These are phyloP conservation scores for Gallinago undulata DNA, from an alignment of 2,113 vertebrate species.

Conservation along the genomic window DNA sequence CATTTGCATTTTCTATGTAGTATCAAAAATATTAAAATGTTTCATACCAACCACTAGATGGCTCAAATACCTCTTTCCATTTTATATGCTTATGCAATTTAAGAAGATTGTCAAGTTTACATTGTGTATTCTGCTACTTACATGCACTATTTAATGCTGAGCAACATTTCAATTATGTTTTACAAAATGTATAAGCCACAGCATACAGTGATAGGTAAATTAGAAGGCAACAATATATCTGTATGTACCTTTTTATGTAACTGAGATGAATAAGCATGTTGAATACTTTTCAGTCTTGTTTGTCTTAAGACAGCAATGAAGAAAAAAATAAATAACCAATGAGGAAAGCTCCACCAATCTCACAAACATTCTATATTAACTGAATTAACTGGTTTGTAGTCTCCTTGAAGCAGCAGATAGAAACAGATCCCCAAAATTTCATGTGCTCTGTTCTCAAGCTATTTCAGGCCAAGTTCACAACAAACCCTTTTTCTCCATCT, in stretches of 20 bases:
- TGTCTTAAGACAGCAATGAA: not conserved
- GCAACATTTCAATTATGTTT: not conserved
- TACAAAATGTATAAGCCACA: not conserved
- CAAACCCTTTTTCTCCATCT: not conserved
- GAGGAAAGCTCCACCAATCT: not conserved
- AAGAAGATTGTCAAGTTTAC: not conserved
- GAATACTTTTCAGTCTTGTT: not conserved
- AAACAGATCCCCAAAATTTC: not conserved
- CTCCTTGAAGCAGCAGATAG: not conserved
- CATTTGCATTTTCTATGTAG: not conserved
- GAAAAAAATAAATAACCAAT: not conserved
- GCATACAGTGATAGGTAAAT: not conserved
- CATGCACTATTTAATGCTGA: not conserved
- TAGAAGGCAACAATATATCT: not conserved
- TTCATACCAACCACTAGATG: constrained; percentile 65
- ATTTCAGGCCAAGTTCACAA: not conserved
- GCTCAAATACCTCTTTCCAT: constrained; percentile 49
- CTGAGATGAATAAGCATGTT: not conserved
- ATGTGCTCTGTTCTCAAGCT: accelerated
- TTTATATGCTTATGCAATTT: not conserved
- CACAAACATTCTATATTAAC: not conserved
- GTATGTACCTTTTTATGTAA: not conserved
- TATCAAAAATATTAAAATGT: not conserved
- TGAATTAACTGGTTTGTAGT: not conserved
- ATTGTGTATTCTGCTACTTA: not conserved